Evolutionary conservation across 1,140 invertebrate species (phyloP), one percentile per base, ranked within the genome.

Genomic region (Drosophila baimaii): DNA sequence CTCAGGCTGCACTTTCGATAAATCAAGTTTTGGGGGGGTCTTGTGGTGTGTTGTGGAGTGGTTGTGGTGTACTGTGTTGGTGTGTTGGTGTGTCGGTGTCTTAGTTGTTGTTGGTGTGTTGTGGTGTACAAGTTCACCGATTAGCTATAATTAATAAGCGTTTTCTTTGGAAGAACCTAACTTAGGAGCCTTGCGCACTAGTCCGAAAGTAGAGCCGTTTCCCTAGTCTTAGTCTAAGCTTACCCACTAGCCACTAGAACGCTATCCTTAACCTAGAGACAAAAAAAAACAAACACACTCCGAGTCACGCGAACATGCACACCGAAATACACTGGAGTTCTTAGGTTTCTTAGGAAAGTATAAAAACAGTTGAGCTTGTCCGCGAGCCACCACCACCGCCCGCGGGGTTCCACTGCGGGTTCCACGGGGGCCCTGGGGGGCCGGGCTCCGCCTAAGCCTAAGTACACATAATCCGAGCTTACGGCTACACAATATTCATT

Each of bases 91-190:
- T 44, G 17, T 2, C 19, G 9, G 39, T 8, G n/a, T 2, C 1
- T 43, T 6, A 9, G n/a, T n/a, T 41, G 39, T 8, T 23, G 7
- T 23, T 23, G 5, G 41, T 23, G 43, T 23, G 21, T 23, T 46
- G 19, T n/a, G 25, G 29, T 44, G 25, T 59, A 31, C 37, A 43
- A 54, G 23, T 68, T 68, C 31, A 71, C 65, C 69, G 39, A 72
- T 71, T 71, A 72, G 55, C 66, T 86, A 86, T 70, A 88, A 86
- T 85, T 86, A 86, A 86, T 86, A 86, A 86, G 83, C 83, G 83
- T 86, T 86, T 81, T 79, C 63, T 79, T 88, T 86, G 83, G 84
- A 88, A 86, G 83, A 88, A 88, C 84, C 66, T 88, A 88, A 86
- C 83, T 88, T 78, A 81, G 57, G 69, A 76, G 71, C 71, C 61